phyloP scores from a whole-genome alignment of 2,113 vertebrate genomes.

The Marmota monax region DNA sequence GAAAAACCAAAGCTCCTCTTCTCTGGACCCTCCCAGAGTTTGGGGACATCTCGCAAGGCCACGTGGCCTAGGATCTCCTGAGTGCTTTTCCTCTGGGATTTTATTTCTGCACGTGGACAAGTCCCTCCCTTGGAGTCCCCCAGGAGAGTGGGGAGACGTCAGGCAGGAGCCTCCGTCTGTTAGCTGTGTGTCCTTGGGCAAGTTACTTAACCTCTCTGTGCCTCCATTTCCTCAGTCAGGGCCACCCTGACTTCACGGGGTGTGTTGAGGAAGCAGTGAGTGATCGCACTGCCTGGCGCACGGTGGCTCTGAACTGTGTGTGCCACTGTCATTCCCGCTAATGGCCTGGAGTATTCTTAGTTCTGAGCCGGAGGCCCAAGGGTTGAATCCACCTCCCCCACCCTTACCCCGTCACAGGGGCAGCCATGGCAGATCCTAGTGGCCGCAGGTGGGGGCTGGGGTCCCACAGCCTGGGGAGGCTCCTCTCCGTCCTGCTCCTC shows the following conservation, averaged over 20 bases:
- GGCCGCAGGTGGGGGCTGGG: neutral
- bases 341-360: neutral
- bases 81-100: neutral
- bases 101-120: no score
- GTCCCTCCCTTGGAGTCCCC: neutral
- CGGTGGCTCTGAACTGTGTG: neutral
- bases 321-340: neutral
- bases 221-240: neutral
- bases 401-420: neutral
- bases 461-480: neutral
- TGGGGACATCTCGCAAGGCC: neutral
- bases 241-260: neutral
- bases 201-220: neutral
- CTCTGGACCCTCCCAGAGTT: neutral
- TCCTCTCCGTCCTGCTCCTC: neutral
- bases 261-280: neutral
- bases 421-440: neutral
- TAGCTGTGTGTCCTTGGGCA: neutral
- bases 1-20: neutral
- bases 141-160: accelerated
- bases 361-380: neutral
- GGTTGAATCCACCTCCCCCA: neutral
- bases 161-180: neutral
- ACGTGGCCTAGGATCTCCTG: neutral
- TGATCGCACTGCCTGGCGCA: neutral